Evolutionary conservation across 2,888 invertebrate species (phyloP), one percentile per base, ranked within the genome.

Genomic region (Watsonalla binaria): DNA sequence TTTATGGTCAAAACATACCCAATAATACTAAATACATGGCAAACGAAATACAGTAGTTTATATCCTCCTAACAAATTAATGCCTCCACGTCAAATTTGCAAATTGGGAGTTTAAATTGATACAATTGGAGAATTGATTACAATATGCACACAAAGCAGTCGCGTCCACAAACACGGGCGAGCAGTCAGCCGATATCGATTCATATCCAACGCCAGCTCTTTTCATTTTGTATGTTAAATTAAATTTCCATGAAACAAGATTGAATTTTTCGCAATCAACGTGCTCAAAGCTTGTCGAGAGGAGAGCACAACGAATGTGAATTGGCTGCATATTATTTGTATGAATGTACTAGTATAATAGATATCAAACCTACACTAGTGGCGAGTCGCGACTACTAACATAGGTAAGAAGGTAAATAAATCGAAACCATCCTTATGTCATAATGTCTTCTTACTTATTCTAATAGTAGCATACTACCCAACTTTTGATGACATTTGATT

Each of bases 181-280:
- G 87, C 87, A 88, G 86, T 86, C 76, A 73, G 76, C 78, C 82
- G 76, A 74, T 84, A 76, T 80, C 89, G 87, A 85, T 89, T 88
- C 89, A 90, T 90, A 90, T 86, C 85, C 83, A 79, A 70, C 84
- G 83, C 79, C 78, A 72, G 83, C 74, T 87, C 88, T 85, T 87
- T 89, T 89, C 90, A 90, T 90, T 90, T 89, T 82, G 86, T 82
- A 89, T 88, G 90, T 89, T 89, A 90, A 90, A 90, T 90, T 89
- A 90, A 90, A 90, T 90, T 89, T 90, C 86, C 84, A 89, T 89
- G 89, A 85, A 90, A 90, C 90, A 88, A 86, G 86, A 90, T 90
- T 89, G 89, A 89, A 90, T 89, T 90, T 90, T 90, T 89, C 85
- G 88, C 90, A 90, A 90, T 90, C 90, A 90, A 79, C 83, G 80